Evolutionary conservation across 2,888 invertebrate genomes (phyloP), one percentile per base, ranked within the genome.

Genomic region (Xanthorhoe designata): DNA sequence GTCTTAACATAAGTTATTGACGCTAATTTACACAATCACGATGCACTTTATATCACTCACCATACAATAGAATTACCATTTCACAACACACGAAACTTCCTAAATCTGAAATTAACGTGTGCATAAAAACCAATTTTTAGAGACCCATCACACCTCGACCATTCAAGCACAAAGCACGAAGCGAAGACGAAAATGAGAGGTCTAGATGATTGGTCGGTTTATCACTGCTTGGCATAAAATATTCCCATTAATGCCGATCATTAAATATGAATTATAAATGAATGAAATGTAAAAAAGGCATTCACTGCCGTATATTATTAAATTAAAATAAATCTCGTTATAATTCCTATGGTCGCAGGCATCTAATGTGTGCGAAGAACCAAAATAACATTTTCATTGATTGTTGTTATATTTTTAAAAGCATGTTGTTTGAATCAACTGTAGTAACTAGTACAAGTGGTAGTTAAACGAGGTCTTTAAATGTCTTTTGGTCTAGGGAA

Each of bases 251-350:
- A 89, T 88, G 91, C 89, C 86, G 89, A 92, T 92, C 91, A 92
- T 92, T 92, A 92, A 92, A 92, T 91, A 91, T 91, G 88, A 91
- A 92, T 92, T 92, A 92, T 92, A 91, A 92, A 91, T 88, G 87
- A 91, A 91, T 90, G 90, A 91, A 91, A 90, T 85, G 85, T 74
- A 91, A 91, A 89, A 91, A 90, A 90, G 88, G 91, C 84, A 91
- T 91, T 91, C 90, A 90, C 78, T 76, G 80, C 75, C 83, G 80
- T 81, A 86, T 84, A 88, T 90, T 91, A 91, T 90, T 89, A 90
- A 88, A 90, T 91, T 90, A 90, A 89, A 89, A 55, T 59, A 61
- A 82, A 85, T 89, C 87, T 87, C 73, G 82, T 77, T 81, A 80
- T 82, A 84, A 75, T 80, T 81, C 82, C 83, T 81, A 80, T 79